Evolutionary conservation across 2,888 invertebrate genomes (phyloP), one percentile per base, ranked within the genome.

Genomic region (Watsonalla cultraria): DNA sequence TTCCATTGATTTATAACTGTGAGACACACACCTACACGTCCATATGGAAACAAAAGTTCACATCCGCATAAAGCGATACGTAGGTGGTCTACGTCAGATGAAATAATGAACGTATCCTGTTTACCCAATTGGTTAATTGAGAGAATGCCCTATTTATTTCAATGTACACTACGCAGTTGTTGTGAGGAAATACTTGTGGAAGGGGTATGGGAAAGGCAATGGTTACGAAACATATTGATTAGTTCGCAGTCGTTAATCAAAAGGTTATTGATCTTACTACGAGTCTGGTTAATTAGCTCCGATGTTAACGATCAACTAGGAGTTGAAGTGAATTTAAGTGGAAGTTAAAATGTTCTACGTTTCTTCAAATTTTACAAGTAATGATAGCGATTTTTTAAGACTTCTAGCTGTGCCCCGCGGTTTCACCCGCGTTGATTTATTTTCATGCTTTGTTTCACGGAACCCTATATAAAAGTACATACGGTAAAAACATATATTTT

Each of bases 91-190:
- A 55, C 55, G 57, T 51, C 48, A 39, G 51, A 42, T 42, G 13
- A 55, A 54, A 58, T 72, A 74, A 76, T 74, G 68, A 74, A 70
- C 62, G 65, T 66, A 66, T 77, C 76, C 76, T 75, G 76, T 65
- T 66, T 61, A 60, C 65, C 51, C 76, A 76, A 76, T 76, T 76
- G 76, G 65, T 72, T 77, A 76, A 77, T 76, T 77, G 75, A 58
- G 66, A 64, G 65, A 56, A 59, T 64, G 68, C 55, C 61, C 72
- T 68, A 68, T 62, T 62, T 64, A 54, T 47, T 50, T 14, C 51
- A 48, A 39, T 53, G 15, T 7, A 54, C 52, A 57, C 47, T 37
- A 33, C 37, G 39, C 45, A 47, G 54, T 54, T 8, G 42, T 11
- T 42, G 11, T 42, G 5, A 11, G 42, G 42, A 11, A 42, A 42